These are phyloP conservation scores for Drosophila helvetica DNA, from an alignment of 2,888 invertebrate genomes.

Conservation along the genomic window DNA sequence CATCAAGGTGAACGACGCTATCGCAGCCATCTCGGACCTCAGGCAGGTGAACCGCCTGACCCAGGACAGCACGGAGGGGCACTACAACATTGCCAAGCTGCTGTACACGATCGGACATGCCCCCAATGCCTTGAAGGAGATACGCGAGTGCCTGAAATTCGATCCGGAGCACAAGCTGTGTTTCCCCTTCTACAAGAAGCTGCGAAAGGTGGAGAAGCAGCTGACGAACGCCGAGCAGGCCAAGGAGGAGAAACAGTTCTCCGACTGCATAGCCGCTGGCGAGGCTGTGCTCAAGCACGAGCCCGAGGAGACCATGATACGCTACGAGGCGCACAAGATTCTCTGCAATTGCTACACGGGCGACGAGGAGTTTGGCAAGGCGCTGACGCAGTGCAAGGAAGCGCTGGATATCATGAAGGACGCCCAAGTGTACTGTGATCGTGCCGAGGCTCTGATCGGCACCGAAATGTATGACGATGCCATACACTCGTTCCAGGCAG, in stretches of 20 bases:
- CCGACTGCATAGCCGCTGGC: constrained; percentile 89
- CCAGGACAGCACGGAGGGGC: constrained; percentile 95
- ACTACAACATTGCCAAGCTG: constrained; percentile 88
- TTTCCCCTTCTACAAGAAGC: constrained; percentile 97
- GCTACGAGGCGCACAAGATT: constrained; percentile 89
- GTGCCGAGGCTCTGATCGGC: constrained; percentile 95
- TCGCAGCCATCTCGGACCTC: constrained; percentile 95
- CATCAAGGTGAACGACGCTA: constrained; percentile 90
- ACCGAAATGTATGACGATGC: constrained; percentile 97
- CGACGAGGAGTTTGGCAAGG: constrained; percentile 89
- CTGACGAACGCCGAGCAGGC: constrained; percentile 87
- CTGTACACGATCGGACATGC: constrained; percentile 96
- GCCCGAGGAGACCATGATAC: constrained; percentile 88
- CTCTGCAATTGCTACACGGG: constrained; percentile 91
- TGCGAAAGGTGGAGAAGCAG: constrained; percentile 95
- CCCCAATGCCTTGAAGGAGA: constrained; percentile 94
- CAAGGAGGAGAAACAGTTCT: constrained; percentile 87
- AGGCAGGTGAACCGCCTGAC: constrained; percentile 94
- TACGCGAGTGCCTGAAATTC: constrained; percentile 97
- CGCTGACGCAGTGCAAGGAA: constrained; percentile 90
- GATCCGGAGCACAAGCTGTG: constrained; percentile 99
- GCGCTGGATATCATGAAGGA: constrained; percentile 91
- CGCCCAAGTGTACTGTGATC: constrained; percentile 92
- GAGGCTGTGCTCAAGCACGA: constrained; percentile 89
- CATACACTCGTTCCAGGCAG: constrained; percentile 93